These are phyloP conservation scores for Plusia festucae DNA, from an alignment of 2,888 invertebrate species.

Conservation along the genomic window DNA sequence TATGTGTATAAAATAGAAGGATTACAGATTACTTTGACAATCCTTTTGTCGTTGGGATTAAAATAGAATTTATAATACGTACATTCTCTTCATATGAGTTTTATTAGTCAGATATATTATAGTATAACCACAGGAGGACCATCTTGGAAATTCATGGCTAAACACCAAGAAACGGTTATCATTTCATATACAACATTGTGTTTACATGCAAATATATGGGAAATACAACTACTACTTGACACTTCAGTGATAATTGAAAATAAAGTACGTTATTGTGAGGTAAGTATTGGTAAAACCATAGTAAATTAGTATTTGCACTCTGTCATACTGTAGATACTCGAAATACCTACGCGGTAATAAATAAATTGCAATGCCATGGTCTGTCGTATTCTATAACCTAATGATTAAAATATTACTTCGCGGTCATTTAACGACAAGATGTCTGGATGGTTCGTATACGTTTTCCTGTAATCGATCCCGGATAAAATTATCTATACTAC, in stretches of 20 bases:
- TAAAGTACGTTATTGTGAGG: neutral
- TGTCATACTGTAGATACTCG: neutral
- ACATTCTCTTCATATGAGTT: too few relatives aligned
- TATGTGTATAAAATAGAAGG: too few relatives aligned
- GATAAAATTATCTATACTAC: neutral
- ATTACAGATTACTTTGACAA: too few relatives aligned
- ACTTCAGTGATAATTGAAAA: neutral
- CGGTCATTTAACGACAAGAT: conserved; percentile 38
- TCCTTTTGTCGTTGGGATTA: too few relatives aligned
- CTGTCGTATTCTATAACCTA: conserved; percentile 18
- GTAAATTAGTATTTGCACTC: neutral
- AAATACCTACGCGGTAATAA: neutral
- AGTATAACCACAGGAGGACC: too few relatives aligned
- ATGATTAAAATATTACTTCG: conserved; percentile 21
- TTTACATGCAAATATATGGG: too few relatives aligned
- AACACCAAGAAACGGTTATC: too few relatives aligned
- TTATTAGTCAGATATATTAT: too few relatives aligned
- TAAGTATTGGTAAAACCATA: neutral
- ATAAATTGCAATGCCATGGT: conserved; percentile 23
- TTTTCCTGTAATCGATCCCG: conserved; percentile 37
- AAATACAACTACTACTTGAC: neutral
- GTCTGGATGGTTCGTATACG: conserved; percentile 23
- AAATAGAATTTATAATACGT: too few relatives aligned
- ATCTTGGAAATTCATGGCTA: too few relatives aligned
- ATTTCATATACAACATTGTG: too few relatives aligned